Evolutionary conservation across 2,888 invertebrate species (phyloP).

Genomic region (Prosopocoilus inquinatus): DNA sequence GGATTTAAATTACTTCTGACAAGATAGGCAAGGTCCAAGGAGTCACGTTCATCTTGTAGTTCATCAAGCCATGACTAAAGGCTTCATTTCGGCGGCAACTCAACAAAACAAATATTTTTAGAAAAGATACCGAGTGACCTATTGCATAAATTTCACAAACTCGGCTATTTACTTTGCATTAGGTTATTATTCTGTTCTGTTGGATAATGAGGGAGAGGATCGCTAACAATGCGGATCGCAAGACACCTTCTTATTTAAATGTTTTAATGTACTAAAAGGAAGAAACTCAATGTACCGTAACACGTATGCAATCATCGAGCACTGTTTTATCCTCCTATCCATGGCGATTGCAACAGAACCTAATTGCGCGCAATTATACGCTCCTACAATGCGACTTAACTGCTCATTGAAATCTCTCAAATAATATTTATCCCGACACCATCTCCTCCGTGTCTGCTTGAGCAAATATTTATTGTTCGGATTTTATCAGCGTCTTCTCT

Average conservation of each 20-base stretch:
- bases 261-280: slow-evolving; percentile 12
- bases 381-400: slow-evolving; percentile 4
- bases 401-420: slow-evolving; percentile 16
- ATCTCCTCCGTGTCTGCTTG: background rate
- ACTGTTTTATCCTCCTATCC: slow-evolving; percentile 17
- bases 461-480: background rate
- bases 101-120: no score
- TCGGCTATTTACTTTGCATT: no score
- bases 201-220: background rate
- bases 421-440: slow-evolving; percentile 3
- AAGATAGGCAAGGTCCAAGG: slow-evolving; percentile 22
- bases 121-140: no score
- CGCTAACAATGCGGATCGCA: slow-evolving; percentile 2
- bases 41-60: slow-evolving; percentile 16
- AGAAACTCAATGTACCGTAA: slow-evolving; percentile 19
- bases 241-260: slow-evolving; percentile 15
- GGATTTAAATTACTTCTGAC: slow-evolving; percentile 17
- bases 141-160: no score
- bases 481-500: background rate
- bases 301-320: slow-evolving; percentile 17
- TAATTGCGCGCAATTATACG: slow-evolving; percentile 21
- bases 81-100: no score
- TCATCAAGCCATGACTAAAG: background rate
- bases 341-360: slow-evolving; percentile 18
- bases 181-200: background rate